A percentile compares a stretch with the other conserved stretches of the same genome.
Evolutionary conservation across 2,888 invertebrate genomes (phyloP).

Genomic region (Aelia acuminata): DNA sequence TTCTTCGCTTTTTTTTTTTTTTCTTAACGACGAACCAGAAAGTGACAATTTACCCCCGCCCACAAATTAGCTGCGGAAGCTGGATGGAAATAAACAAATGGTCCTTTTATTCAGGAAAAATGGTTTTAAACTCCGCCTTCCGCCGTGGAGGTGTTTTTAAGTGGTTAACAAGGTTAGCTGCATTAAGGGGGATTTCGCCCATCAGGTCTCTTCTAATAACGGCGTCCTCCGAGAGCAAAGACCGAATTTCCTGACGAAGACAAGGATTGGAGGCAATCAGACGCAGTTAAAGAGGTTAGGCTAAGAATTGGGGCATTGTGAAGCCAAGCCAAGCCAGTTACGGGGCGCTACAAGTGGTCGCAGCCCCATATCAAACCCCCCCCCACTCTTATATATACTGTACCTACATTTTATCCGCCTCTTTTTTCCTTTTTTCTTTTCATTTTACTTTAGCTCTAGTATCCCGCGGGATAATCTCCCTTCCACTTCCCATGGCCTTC

Average conservation of each 20-base stretch:
- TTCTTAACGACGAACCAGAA: neutral
- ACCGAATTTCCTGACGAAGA: constrained; percentile 28
- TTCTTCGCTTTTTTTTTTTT: neutral
- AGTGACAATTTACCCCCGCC: constrained; percentile 47
- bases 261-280: constrained; percentile 41
- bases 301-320: constrained; percentile 28
- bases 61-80: constrained; percentile 30
- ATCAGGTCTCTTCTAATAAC: neutral
- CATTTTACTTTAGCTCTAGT: constrained; percentile 14
- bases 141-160: constrained; percentile 49
- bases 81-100: constrained; percentile 54
- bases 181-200: constrained; percentile 27
- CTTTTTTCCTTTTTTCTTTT: constrained; percentile 4
- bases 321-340: neutral
- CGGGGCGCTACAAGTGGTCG: neutral
- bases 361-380: neutral
- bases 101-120: constrained; percentile 46
- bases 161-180: constrained; percentile 48
- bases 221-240: neutral
- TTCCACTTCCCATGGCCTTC: neutral
- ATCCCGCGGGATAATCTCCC: neutral
- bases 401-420: neutral
- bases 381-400: neutral
- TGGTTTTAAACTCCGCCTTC: constrained; percentile 40
- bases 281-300: constrained; percentile 12